These are phyloP conservation scores for Crax fasciolata DNA, from an alignment of 2,797 vertebrate genomes.

Conservation along the genomic window DNA sequence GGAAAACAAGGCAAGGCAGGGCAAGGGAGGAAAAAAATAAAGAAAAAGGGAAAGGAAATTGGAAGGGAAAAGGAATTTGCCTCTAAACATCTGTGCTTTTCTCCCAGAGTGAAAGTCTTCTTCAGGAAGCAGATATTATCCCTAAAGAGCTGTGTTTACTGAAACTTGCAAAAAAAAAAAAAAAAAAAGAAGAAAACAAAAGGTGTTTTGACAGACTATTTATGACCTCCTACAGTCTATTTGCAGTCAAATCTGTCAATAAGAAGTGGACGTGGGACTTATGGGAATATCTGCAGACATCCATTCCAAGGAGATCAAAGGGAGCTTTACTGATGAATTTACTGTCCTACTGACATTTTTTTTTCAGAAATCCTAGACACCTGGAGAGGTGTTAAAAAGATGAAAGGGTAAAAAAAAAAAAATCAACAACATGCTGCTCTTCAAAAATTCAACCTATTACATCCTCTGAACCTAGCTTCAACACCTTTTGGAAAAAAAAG, in stretches of 20 bases:
- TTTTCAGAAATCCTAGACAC: constrained; percentile 43
- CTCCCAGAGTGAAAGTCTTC: constrained; percentile 14
- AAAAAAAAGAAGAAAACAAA: not conserved
- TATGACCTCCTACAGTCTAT: constrained; percentile 43
- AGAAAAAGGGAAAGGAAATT: not conserved
- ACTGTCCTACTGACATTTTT: constrained; percentile 50
- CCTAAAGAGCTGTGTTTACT: constrained; percentile 38
- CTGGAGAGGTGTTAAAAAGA: constrained; percentile 52
- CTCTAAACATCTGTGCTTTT: not conserved
- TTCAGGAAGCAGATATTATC: constrained; percentile 64
- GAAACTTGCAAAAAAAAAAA: not conserved
- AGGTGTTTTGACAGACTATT: constrained; percentile 48
- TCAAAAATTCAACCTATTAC: constrained; percentile 1
- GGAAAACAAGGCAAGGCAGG: not conserved
- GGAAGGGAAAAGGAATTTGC: not conserved
- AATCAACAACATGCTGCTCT: not conserved
- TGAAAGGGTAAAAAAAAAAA: not conserved
- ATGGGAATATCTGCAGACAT: constrained; percentile 50
- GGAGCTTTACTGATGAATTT: constrained; percentile 43
- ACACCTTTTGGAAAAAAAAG: not conserved
- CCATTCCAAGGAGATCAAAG: constrained; percentile 59
- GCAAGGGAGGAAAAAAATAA: not conserved
- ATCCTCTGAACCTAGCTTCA: not conserved
- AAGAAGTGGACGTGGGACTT: constrained; percentile 48
- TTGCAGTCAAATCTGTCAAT: constrained; percentile 67